Conservation (phyloP, 2,797 vertebrate species). For the Mus spretus region DNA sequence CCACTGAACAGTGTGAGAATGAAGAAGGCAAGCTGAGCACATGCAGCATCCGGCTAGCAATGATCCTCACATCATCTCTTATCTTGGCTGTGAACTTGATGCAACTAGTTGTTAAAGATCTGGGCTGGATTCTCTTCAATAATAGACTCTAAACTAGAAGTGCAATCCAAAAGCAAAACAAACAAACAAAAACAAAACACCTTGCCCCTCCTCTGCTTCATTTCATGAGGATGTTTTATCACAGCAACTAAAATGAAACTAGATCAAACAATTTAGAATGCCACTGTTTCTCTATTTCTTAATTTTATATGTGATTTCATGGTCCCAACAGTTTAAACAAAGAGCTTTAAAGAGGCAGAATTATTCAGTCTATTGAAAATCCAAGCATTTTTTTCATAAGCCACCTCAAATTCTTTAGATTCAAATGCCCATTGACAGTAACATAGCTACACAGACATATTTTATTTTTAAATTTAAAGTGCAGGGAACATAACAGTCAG, state of each 20-base stretch:
- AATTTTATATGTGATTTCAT: neutral
- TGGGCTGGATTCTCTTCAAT: neutral
- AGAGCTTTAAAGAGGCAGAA: conserved; percentile 25
- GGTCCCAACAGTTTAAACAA: neutral
- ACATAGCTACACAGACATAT: conserved; percentile 28
- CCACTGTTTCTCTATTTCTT: neutral
- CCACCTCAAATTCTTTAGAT: conserved; percentile 41
- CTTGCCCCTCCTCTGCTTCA: neutral
- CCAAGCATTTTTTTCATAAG: neutral
- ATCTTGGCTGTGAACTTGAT: neutral
- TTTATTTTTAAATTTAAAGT: conserved; percentile 39
- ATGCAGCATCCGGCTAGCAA: neutral
- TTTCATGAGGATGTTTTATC: neutral
- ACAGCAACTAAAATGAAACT: neutral
- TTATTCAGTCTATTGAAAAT: neutral
- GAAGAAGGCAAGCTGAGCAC: neutral
- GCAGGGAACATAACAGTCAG: conserved; percentile 1
- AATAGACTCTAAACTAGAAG: neutral
- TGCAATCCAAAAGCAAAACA: neutral
- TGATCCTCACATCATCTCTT: neutral
- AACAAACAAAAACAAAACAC: neutral
- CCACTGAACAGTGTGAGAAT: neutral
- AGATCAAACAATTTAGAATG: conserved; percentile 29
- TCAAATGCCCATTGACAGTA: neutral
- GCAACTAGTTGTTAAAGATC: neutral